Conservation (phyloP, 2,797 vertebrate species). For the Geotrypetes seraphini region DNA sequence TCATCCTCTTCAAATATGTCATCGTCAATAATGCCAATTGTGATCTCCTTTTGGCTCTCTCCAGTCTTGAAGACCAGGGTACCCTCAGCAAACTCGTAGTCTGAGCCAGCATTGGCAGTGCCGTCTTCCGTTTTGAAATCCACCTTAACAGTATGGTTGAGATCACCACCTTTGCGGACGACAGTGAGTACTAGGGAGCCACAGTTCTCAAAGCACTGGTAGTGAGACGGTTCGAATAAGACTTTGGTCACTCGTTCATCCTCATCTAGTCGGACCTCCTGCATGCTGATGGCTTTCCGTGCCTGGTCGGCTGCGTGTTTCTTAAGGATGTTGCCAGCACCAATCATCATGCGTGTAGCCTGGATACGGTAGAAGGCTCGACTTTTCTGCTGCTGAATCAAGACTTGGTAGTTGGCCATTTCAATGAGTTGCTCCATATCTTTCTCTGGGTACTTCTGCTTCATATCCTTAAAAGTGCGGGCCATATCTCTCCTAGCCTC, state of each 20-base stretch:
- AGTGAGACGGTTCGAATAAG: conserved; percentile 60
- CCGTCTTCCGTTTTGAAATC: conserved; percentile 76
- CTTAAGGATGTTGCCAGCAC: conserved; percentile 75
- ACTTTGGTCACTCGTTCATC: conserved; percentile 58
- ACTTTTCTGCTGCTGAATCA: conserved; percentile 78
- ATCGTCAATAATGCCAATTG: conserved; percentile 72
- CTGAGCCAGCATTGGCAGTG: conserved; percentile 71
- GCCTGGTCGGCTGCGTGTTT: conserved; percentile 76
- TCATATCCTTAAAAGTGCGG: conserved; percentile 64
- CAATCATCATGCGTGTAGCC: conserved; percentile 80
- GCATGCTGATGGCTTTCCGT: conserved; percentile 62
- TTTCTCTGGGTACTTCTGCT: conserved; percentile 70
- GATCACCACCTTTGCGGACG: conserved; percentile 53
- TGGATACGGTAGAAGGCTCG: conserved; percentile 75
- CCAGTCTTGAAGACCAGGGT: conserved; percentile 67
- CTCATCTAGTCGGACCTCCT: conserved; percentile 52
- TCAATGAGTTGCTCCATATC: conserved; percentile 76
- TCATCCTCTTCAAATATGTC: conserved; percentile 80
- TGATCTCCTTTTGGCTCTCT: conserved; percentile 65
- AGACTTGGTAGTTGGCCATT: conserved; percentile 71
- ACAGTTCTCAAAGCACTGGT: conserved; percentile 79
- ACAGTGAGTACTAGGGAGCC: conserved; percentile 66
- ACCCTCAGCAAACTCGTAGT: conserved; percentile 74
- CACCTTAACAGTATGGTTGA: conserved; percentile 57
- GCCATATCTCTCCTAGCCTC: conserved; percentile 72